These are phyloP conservation scores for Drosophila neonasuta DNA, from an alignment of 2,888 invertebrate species.

Conservation along the genomic window DNA sequence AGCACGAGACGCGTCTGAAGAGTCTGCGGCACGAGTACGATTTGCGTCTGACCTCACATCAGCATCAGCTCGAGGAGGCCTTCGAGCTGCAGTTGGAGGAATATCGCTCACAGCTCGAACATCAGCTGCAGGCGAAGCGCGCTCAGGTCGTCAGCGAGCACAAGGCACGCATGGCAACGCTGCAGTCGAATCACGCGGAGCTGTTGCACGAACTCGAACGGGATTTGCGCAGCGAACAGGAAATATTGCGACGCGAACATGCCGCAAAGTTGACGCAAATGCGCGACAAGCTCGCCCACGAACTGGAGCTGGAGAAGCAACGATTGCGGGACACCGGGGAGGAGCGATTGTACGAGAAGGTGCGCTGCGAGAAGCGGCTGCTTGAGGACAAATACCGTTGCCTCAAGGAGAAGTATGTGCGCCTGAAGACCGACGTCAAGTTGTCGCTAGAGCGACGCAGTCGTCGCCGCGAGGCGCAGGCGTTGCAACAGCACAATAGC, in stretches of 20 bases:
- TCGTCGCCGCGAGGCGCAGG: slow-evolving; percentile 85
- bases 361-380: slow-evolving; percentile 87
- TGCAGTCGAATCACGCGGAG: slow-evolving; percentile 81
- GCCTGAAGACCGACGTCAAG: slow-evolving; percentile 91
- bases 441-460: slow-evolving; percentile 89
- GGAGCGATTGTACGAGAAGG: slow-evolving; percentile 85
- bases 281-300: slow-evolving; percentile 84
- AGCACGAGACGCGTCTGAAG: slow-evolving; percentile 81
- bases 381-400: slow-evolving; percentile 90
- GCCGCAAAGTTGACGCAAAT: slow-evolving; percentile 86
- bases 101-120: slow-evolving; percentile 76
- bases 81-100: slow-evolving; percentile 82
- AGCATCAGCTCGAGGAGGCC: slow-evolving; percentile 83
- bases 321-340: slow-evolving; percentile 81
- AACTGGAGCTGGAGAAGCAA: slow-evolving; percentile 83
- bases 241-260: slow-evolving; percentile 87
- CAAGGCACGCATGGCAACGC: slow-evolving; percentile 80
- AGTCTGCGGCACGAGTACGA: slow-evolving; percentile 81
- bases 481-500: slow-evolving; percentile 71
- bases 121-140: slow-evolving; percentile 83
- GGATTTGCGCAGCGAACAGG: slow-evolving; percentile 84
- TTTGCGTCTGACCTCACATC: slow-evolving; percentile 81
- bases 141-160: slow-evolving; percentile 84
- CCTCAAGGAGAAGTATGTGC: slow-evolving; percentile 90
- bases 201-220: slow-evolving; percentile 81